phyloP scores from a whole-genome alignment of 2,797 vertebrate genomes.

The Ispidina lecontei region DNA sequence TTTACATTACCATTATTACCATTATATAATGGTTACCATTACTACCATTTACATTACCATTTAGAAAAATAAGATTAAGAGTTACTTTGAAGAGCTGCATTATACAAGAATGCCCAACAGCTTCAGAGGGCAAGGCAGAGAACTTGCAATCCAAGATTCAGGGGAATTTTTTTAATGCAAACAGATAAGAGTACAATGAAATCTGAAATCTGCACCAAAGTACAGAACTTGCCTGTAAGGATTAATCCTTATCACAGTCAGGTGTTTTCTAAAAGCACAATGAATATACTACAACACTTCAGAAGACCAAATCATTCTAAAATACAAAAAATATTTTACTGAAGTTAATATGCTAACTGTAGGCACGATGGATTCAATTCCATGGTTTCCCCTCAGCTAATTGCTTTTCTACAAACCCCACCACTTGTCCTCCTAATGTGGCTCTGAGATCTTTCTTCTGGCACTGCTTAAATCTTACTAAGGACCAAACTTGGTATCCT shows the following conservation, averaged over 20 bases:
- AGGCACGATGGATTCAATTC: not conserved
- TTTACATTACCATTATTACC: not conserved
- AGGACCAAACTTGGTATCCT: not conserved
- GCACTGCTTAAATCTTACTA: not conserved
- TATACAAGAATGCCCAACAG: not conserved
- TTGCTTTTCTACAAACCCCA: not conserved
- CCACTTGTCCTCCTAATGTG: not conserved
- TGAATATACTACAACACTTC: not conserved
- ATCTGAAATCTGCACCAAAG: not conserved
- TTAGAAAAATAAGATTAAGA: not conserved
- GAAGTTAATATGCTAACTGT: not conserved
- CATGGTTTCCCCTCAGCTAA: not conserved
- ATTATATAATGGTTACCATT: too few species aligned
- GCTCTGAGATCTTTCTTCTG: not conserved
- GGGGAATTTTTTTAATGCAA: not conserved
- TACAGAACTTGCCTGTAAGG: not conserved
- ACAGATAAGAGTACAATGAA: not conserved
- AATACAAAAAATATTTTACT: not conserved
- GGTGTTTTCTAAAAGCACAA: not conserved
- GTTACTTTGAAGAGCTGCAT: not conserved
- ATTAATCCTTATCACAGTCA: not conserved
- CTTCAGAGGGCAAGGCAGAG: not conserved
- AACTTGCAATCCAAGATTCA: not conserved
- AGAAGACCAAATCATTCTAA: not conserved
- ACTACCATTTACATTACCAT: not conserved